These are phyloP conservation scores for Onthophagus sagittarius DNA, from an alignment of 2,888 invertebrate species.

Conservation along the genomic window DNA sequence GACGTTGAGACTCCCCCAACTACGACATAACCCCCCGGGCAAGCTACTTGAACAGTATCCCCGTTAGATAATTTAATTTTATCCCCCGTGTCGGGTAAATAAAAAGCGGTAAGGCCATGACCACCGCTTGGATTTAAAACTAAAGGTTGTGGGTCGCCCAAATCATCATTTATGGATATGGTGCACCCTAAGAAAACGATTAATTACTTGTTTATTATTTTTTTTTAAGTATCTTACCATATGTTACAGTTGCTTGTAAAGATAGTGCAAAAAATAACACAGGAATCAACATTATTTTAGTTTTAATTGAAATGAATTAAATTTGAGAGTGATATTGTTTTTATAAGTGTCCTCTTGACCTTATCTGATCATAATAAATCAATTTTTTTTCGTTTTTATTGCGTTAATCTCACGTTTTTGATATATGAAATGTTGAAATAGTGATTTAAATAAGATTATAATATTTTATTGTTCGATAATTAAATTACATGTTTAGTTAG, in stretches of 20 bases:
- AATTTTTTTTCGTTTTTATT: too few relatives aligned
- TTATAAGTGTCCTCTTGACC: too few relatives aligned
- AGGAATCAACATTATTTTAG: too few relatives aligned
- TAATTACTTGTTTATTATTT: not conserved
- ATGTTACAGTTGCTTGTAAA: not conserved
- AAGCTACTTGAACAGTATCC: constrained; percentile 29
- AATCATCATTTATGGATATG: constrained; percentile 51
- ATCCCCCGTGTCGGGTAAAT: constrained; percentile 26
- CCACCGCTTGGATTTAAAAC: constrained; percentile 47
- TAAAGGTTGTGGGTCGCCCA: constrained; percentile 58
- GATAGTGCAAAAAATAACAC: too few relatives aligned
- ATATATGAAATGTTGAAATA: too few relatives aligned
- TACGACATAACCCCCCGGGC: constrained; percentile 30
- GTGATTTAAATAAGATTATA: too few relatives aligned
- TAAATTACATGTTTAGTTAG: too few relatives aligned
- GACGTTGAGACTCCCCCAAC: constrained; percentile 19
- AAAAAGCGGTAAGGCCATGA: constrained; percentile 26
- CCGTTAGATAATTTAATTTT: constrained; percentile 26
- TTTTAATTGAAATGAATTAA: too few relatives aligned
- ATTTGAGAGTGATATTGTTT: too few relatives aligned
- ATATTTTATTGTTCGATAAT: too few relatives aligned
- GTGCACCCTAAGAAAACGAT: constrained; percentile 41
- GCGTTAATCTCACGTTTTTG: too few relatives aligned
- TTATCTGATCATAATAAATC: too few relatives aligned
- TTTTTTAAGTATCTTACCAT: not conserved